Base-by-base conservation (phyloP, 2,113 vertebrate genomes). In the Brachyhypopomus occidentalis region DNA sequence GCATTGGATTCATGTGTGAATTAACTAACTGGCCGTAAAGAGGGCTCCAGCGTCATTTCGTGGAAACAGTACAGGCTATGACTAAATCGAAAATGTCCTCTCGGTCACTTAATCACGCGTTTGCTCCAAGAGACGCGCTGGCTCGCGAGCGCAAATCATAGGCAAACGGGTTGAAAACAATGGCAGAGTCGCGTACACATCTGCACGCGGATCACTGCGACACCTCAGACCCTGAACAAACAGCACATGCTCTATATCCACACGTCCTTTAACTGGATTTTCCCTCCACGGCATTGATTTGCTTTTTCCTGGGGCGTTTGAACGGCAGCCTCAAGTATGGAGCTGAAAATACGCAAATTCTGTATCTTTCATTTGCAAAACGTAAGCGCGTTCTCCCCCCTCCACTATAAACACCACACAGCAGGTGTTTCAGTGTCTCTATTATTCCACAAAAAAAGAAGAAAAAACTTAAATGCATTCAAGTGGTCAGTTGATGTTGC, bases 191-290 rank as follows among this genome's bases (percentile, higher is more conserved):
- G 76, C 69, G 60, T 34, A 64, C 63, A 67, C 6, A 58, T 8
- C 45, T 20, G 52, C 56, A 19, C 17, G 56, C 23, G 67, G 74
- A 73, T 67, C 64, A 80, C 70, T 77, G 74, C 83, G 69, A 66
- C 83, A 76, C 55, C 14, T 30, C 70, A 11, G 41, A 14, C 66
- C 58, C 60, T 25, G 48, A 67, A n/a, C 59, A 58, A 27, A 62
- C 69, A 36, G 76, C 81, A 72, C 59, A 66, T 25, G 23, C 41
- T 69, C 63, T 73, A 58, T 69, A 62, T 59, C 69, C 66, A 63
- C 38, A 72, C 16, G 36, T 11, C 60, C 71, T 69, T 48, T 59
- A 78, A 9, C 60, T 5, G 36, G 58, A 63, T 74, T 2, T 27
- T 64, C 30, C 70, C 71, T 66, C 59, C 25, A 80, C 5, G n/a